These are phyloP conservation scores for Campylomormyrus numenius DNA, from an alignment of 2,113 vertebrate species.

Conservation along the genomic window DNA sequence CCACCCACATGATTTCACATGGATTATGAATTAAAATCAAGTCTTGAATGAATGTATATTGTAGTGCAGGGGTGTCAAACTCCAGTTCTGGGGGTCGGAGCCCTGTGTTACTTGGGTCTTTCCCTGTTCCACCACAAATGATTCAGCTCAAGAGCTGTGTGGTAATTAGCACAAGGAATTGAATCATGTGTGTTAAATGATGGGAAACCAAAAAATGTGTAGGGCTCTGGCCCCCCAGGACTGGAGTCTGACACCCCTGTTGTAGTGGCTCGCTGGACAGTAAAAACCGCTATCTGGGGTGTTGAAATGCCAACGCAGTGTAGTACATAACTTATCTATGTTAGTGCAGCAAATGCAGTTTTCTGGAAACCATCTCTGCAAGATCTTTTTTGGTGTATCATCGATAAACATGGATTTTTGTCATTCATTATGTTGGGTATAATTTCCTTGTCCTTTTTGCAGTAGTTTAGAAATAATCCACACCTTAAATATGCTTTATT, in stretches of 20 bases:
- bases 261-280: not conserved
- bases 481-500: not conserved
- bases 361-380: not conserved
- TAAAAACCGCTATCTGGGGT: not conserved
- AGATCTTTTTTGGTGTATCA: not conserved
- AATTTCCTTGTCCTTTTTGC: not conserved
- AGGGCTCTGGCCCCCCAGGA: no score
- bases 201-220: no score
- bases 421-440: not conserved
- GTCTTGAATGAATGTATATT: not conserved
- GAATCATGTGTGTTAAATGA: no score
- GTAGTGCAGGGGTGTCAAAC: not conserved
- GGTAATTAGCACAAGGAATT: no score
- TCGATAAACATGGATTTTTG: not conserved
- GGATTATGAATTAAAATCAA: not conserved
- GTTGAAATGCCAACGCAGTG: not conserved
- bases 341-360: not conserved
- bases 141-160: no score
- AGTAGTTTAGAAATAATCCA: not conserved
- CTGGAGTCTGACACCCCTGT: not conserved
- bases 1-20: not conserved
- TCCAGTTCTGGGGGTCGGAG: no score
- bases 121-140: no score
- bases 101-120: no score
- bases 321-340: not conserved